Base-by-base conservation (phyloP, 2,113 vertebrate species). In the Riparia riparia region DNA sequence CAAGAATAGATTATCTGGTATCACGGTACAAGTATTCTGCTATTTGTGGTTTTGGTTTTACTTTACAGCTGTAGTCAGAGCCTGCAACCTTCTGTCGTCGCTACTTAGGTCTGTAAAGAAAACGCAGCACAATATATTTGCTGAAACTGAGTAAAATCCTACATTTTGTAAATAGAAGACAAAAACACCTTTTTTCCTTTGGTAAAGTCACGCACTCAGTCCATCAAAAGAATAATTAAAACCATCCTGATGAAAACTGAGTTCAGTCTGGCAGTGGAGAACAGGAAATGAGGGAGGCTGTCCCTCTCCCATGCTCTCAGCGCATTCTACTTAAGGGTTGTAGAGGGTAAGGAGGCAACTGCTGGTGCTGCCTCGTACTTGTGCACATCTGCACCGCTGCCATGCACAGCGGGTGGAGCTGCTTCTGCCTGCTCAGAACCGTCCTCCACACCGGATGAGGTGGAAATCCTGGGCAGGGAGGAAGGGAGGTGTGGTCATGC, bases 231-330 rank as follows among this genome's bases (percentile, higher is more conserved):
- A 68, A 53, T 18, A 34, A 8, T 41, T 12, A 21, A 54, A 76
- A 24, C 61, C 2, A 53, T 63, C 16, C 14, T 9, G 4, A 19
- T 76, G 44, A 60, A 72, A 77, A 37, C 15, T 2, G 3, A 34
- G 17, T 84, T 81, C 41, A 32, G 18, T 57, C 31, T 93, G 66
- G n/a, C 39, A 14, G 5, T 39, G 29, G 17, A 77, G 63, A 54
- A 29, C 10, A 42, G 50, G 32, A 28, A 32, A 47, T 37, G 26
- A 79, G 21, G 25, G 22, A 42, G 18, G 10, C n/a, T 77, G 44
- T 25, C 9, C 15, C 13, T 56, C 3, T 53, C 28, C n/a, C 3
- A 0, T 31, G 34, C 70, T 66, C 22, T 51, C 0, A 0, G 20
- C 3, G 4, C 49, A 44, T 53, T 82, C 28, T 34, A 1, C 2